Conservation (phyloP, 2,113 vertebrate genomes). For the Pithys albifrons region DNA sequence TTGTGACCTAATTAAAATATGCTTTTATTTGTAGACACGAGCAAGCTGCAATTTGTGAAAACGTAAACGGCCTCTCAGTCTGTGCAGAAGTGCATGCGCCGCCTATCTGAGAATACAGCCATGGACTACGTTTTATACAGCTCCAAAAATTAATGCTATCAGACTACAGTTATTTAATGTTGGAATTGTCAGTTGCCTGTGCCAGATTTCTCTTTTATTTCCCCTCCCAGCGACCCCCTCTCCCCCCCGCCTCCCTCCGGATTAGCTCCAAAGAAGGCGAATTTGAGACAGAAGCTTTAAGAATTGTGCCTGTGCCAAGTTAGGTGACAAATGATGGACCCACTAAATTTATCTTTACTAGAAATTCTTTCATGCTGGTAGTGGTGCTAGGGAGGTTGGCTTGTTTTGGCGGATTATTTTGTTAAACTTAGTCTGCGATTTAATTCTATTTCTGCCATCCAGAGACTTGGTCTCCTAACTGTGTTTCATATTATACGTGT, state of each 20-base stretch:
- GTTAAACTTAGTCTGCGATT: constrained; percentile 37
- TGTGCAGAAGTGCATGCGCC: neutral
- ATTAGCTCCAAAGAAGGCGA: constrained; percentile 61
- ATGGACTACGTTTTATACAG: neutral
- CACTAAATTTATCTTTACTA: constrained; percentile 59
- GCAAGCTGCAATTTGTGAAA: constrained; percentile 28
- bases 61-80: neutral
- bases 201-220: constrained; percentile 42
- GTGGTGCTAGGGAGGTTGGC: neutral
- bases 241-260: neutral
- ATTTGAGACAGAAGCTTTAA: constrained; percentile 58
- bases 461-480: neutral
- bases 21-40: constrained; percentile 50
- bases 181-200: constrained; percentile 52
- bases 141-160: constrained; percentile 46
- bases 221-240: too few species aligned
- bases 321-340: constrained; percentile 64
- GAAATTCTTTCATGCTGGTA: constrained; percentile 41
- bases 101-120: neutral
- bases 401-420: constrained; percentile 23
- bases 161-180: constrained; percentile 47
- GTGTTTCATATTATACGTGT: neutral
- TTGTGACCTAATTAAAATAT: constrained; percentile 64
- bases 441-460: constrained; percentile 22
- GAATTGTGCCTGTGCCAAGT: constrained; percentile 48